Base-by-base conservation (phyloP, 1,140 invertebrate genomes). In the Prorops nasuta region DNA sequence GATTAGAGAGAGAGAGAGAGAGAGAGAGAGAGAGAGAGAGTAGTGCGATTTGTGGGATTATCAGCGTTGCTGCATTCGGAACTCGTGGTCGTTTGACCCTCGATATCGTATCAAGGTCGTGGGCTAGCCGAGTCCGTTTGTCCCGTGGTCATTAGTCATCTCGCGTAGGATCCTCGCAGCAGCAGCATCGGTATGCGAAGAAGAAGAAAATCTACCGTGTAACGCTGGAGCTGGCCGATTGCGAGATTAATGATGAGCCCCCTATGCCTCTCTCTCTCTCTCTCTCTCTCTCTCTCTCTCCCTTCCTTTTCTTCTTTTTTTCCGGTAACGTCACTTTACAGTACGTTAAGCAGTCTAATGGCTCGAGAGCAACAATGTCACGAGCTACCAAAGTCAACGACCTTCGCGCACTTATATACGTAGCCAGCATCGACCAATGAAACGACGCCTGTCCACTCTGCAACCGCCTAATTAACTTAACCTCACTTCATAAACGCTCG, bases 151-250 rank as follows among this genome's bases (percentile, higher is more conserved):
- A 28, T 28, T 28, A 28, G 24, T 28, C 24, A 28, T 28, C 24
- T 10, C 4, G 24, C 10, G 10, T 10, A 4, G 10, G 4, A 10
- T 28, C 24, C 4, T 28, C 24, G 4, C 24, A 10, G 4, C 10
- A 10, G 24, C 10, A 28, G 4, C 24, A 10, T 10, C 10, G 24
- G 24, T 28, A 28, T 10, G 10, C 24, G 24, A 28, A 6, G 10
- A 28, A 4, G 24, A 47, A 53, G 43, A 48, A 53, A 53, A 53
- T 53, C 44, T 53, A 44, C 34, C 44, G 44, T 38, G 16, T 52
- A 48, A 41, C 40, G 32, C 21, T 48, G 38, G 39, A 35, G 21
- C 34, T 19, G 36, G 44, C 37, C 51, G 41, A 49, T 54, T 35
- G 41, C 15, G 36, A 54, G 51, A 54, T 54, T 54, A 49, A 54